phyloP scores from a whole-genome alignment of 2,113 vertebrate genomes.

The Xyrauchen texanus region DNA sequence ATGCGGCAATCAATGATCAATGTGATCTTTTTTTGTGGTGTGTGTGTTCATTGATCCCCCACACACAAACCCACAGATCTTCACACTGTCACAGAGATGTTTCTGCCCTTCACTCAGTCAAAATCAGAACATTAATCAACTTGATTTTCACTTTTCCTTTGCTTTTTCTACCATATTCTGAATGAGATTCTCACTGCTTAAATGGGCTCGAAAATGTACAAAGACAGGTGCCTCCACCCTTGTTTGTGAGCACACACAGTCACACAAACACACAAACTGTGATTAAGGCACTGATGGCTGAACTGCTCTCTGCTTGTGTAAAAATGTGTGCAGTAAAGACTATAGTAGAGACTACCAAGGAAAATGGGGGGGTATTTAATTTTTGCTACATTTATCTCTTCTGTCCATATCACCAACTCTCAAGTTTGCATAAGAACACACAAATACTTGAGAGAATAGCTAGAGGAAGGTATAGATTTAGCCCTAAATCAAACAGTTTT shows the following conservation, averaged over 20 bases:
- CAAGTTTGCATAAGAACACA: no score
- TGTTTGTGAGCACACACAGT: slow-evolving; percentile 26
- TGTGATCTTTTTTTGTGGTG: background rate
- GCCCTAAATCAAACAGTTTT: no score
- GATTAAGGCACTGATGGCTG: slow-evolving; percentile 53
- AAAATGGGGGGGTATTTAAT: no score
- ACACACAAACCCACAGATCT: background rate
- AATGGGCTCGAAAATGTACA: slow-evolving; percentile 25
- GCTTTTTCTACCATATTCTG: slow-evolving; percentile 21
- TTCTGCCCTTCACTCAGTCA: background rate
- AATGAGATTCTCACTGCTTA: slow-evolving; percentile 23
- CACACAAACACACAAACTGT: slow-evolving; percentile 9
- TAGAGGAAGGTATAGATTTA: no score
- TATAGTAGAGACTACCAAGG: no score
- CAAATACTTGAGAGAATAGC: no score
- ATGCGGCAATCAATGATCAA: slow-evolving; percentile 65
- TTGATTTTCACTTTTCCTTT: slow-evolving; percentile 30
- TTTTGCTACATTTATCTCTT: no score
- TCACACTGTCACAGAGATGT: slow-evolving; percentile 1
- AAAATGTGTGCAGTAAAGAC: slow-evolving; percentile 50
- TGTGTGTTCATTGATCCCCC: no score
- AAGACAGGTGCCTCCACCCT: slow-evolving; percentile 42
- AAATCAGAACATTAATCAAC: slow-evolving; percentile 36
- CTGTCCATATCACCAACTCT: no score
- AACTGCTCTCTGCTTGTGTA: slow-evolving; percentile 49